Evolutionary conservation across 2,113 vertebrate genomes (phyloP).

Genomic region (Lampris incognitus): DNA sequence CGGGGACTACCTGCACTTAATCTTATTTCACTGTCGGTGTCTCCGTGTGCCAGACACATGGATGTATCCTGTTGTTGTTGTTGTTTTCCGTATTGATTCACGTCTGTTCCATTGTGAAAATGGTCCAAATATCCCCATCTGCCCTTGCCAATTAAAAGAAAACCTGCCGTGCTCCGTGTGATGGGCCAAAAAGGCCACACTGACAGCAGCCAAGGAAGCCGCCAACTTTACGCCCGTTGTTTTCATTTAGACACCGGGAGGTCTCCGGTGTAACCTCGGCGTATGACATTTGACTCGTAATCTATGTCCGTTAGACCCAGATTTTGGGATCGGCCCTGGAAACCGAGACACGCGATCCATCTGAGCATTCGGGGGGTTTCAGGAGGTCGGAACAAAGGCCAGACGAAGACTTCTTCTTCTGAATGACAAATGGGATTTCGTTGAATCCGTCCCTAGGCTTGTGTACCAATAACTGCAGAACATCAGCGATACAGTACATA

Average conservation of each 20-base stretch:
- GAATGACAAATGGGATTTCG: conserved; percentile 74
- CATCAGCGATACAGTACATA: conserved; percentile 70
- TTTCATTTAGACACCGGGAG: conserved; percentile 15
- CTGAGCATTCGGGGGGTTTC: conserved; percentile 64
- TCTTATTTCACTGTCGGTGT: neutral
- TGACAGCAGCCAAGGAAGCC: neutral
- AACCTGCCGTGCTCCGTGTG: conserved; percentile 16
- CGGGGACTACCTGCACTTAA: no score
- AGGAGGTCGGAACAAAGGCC: conserved; percentile 68
- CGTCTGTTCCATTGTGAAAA: neutral
- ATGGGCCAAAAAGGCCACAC: neutral
- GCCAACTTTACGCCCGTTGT: neutral
- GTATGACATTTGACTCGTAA: conserved; percentile 45
- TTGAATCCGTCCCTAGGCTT: conserved; percentile 72
- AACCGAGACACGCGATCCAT: conserved; percentile 65
- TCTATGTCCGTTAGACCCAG: conserved; percentile 60
- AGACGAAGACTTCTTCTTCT: conserved; percentile 58
- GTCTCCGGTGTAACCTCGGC: conserved; percentile 3
- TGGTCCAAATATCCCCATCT: conserved; percentile 27
- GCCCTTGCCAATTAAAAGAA: conserved; percentile 20
- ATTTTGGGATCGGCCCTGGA: conserved; percentile 50
- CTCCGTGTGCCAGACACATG: no score
- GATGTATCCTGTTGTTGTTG: no score
- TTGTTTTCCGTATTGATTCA: no score
- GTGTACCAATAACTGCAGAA: conserved; percentile 77